Conservation (phyloP, 2,797 vertebrate species). For the Mormyrops attenuatus region DNA sequence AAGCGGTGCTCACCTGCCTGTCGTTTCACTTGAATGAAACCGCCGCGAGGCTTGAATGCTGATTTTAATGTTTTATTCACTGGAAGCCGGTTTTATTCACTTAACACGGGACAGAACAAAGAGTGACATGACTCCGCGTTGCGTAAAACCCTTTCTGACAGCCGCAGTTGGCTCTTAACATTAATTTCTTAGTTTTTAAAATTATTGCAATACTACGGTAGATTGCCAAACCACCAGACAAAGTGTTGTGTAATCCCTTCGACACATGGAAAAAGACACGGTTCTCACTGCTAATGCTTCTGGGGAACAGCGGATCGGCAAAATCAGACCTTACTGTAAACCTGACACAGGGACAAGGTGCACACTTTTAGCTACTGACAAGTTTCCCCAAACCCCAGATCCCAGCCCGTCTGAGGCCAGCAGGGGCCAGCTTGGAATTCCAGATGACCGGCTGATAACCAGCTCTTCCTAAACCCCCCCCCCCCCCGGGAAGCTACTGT, state of each 20-base stretch:
- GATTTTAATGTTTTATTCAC: background rate
- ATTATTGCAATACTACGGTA: conserved; percentile 6
- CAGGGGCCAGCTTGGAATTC: background rate
- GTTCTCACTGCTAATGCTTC: background rate
- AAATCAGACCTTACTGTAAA: background rate
- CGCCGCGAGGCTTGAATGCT: background rate
- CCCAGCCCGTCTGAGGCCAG: background rate
- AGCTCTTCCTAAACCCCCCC: background rate
- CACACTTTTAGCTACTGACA: background rate
- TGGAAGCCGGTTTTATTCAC: background rate
- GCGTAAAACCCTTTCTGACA: background rate
- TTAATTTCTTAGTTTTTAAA: background rate
- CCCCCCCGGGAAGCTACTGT: background rate
- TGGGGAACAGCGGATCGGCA: background rate
- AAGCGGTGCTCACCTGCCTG: background rate
- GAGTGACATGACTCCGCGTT: background rate
- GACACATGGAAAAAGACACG: background rate
- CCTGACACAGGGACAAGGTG: background rate
- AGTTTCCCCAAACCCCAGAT: background rate
- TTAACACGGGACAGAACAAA: background rate
- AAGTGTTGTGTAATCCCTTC: background rate
- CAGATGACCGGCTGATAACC: background rate
- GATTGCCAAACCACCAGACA: background rate
- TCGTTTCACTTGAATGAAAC: background rate
- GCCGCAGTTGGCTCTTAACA: background rate